Base-by-base conservation (phyloP, 2,113 vertebrate genomes). In the Chamaetylas fuelleborni region DNA sequence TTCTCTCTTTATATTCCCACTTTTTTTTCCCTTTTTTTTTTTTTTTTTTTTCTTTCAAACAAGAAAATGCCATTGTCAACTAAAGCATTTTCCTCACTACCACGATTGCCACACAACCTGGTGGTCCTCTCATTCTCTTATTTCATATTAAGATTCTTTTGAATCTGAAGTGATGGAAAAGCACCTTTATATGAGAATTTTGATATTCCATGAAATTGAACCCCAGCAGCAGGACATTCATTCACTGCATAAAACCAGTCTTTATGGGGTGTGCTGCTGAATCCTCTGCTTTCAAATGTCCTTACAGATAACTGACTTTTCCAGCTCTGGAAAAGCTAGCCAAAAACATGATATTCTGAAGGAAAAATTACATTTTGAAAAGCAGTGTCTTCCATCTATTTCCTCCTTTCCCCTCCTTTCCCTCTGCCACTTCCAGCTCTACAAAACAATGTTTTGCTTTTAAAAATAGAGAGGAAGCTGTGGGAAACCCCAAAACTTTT, bases 111-210 rank as follows among this genome's bases (percentile, higher is more conserved):
- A 65, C 51, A 95, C 50, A 96, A 90, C 93, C 90, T 95, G 86
- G 74, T 73, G 94, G 90, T 53, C 43, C 47, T 91, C 69, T 95
- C 51, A 64, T 83, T 95, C 91, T 95, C 92, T 84, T 88, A 86
- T 96, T 95, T 90, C 95, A 78, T 97, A 83, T 85, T 93, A 91
- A 69, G 74, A 85, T 81, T 95, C 71, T 96, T 97, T 96, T 93
- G 95, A 97, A 94, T 93, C 33, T 93, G 60, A 64, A 96, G 62
- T 28, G 70, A 96, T 96, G 64, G 95, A 96, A 97, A 95, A 95
- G 73, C 80, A 91, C 82, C 83, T 96, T 95, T 82, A 80, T 45
- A 36, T 24, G 19, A 85, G 76, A 81, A 69, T n/a, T 81, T 81
- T 92, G 82, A 84, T 71, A 89, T 74, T 85, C 88, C 50, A 91